phyloP scores from a whole-genome alignment of 2,797 vertebrate species.

The Phrynocephalus guinanensis region DNA sequence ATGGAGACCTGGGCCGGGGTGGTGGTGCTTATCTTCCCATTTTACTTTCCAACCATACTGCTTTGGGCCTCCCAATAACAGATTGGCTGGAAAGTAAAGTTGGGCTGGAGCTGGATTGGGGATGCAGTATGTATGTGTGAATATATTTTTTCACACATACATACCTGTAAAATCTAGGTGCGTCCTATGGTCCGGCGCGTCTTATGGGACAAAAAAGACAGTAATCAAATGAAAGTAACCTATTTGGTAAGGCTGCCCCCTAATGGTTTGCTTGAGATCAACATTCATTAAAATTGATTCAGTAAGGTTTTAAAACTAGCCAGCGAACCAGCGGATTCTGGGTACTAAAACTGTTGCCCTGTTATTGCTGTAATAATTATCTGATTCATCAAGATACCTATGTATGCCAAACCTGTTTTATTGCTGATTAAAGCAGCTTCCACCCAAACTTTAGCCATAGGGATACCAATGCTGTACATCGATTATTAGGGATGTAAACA shows the following conservation, averaged over 20 bases:
- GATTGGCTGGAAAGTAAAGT: no score
- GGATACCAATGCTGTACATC: neutral
- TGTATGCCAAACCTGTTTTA: neutral
- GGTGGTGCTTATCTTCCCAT: no score
- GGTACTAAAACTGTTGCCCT: neutral
- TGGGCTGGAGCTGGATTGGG: no score
- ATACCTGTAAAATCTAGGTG: no score
- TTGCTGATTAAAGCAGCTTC: neutral
- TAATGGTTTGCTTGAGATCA: constrained; percentile 27
- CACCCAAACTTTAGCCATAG: neutral
- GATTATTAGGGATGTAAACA: neutral
- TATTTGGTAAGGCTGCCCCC: neutral
- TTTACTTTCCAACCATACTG: no score
- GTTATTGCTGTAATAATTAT: neutral
- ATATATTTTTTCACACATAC: no score
- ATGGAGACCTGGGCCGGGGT: no score
- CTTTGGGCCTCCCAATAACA: no score
- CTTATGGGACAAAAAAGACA: no score
- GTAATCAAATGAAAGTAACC: neutral
- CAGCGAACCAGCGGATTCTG: neutral
- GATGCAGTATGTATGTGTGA: no score
- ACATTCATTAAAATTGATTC: constrained; percentile 1
- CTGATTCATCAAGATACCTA: neutral
- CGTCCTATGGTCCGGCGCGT: no score
- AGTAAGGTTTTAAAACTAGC: constrained; percentile 5